A percentile compares a stretch with the other conserved stretches of the same genome.
Conservation (phyloP, 2,113 vertebrate species). For the Thamnophis sirtalis region DNA sequence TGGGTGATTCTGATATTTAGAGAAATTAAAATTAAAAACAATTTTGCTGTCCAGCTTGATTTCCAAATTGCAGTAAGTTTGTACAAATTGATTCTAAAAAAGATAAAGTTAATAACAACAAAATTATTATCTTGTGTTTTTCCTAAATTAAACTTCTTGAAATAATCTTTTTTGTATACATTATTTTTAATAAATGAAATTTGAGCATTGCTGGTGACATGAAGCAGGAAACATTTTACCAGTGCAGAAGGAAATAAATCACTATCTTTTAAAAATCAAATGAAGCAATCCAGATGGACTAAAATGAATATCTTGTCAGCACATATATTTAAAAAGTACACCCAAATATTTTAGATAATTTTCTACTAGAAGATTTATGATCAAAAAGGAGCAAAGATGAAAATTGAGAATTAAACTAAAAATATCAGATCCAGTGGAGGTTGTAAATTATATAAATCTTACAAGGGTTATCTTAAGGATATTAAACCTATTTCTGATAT, state of each 20-base stretch:
- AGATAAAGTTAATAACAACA: neutral
- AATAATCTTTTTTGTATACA: conserved; percentile 1
- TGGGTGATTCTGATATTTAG: neutral
- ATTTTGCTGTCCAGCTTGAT: neutral
- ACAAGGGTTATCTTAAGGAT: neutral
- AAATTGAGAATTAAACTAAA: conserved; percentile 41
- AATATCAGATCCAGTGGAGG: conserved; percentile 1
- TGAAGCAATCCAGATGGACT: conserved; percentile 1
- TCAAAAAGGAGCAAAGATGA: conserved; percentile 21
- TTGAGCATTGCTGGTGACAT: neutral
- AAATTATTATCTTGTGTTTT: conserved; percentile 5
- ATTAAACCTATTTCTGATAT: conserved; percentile 38
- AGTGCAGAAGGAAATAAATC: neutral
- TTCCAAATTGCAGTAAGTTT: neutral
- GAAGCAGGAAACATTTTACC: conserved; percentile 14
- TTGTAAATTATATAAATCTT: conserved; percentile 42
- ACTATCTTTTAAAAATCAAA: conserved; percentile 2
- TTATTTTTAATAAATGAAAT: conserved; percentile 32
- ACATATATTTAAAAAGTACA: neutral
- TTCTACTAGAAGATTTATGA: conserved; percentile 13
- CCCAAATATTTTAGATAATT: conserved; percentile 20
- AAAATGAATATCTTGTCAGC: conserved; percentile 26
- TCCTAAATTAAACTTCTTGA: neutral
- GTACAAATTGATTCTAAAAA: neutral
- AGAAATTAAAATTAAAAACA: conserved; percentile 17